Base-by-base conservation (phyloP, 2,113 vertebrate genomes). In the Prionailurus viverrinus region DNA sequence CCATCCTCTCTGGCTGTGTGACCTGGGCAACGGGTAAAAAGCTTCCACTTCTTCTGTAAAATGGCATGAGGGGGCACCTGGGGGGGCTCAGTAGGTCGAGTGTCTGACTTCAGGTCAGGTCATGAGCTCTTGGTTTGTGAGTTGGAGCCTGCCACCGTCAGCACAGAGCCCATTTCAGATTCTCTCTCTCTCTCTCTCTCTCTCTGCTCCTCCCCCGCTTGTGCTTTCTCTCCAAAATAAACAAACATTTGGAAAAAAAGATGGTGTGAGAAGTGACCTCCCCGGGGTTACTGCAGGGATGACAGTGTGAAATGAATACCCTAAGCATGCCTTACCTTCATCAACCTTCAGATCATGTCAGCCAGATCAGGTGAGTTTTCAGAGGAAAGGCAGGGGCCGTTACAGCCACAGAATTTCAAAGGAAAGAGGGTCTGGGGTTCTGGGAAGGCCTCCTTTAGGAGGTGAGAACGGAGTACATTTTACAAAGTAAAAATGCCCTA, bases 241-340 rank as follows among this genome's bases (percentile, higher is more conserved):
- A 7, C 14, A 23, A 61, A 23, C 58, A 23, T 61, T 61, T 61
- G 58, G 19, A 53, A 61, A 61, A 61, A 23, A 31, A 89, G 58
- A 55, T 31, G 39, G 39, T 55, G 5, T 2, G 4, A 63, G 69
- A 53, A 53, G 82, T 4, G 25, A 31, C 18, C 65, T 81, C 41
- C 25, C 0, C 0, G 0, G 45, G 58, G 36, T 61, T 53, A 33
- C 4, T 48, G 39, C 31, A 53, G 84, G 71, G 73, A 53, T 58
- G 14, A 58, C 27, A 58, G 45, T 25, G 29, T 39, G 25, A 61
- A 58, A 33, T 19, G 31, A 69, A 66, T 8, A 14, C 68, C 45
- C 7, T 73, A 8, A 36, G 76, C 74, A 27, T 2, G 21, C 48
- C 29, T 61, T 16, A 41, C 33, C 23, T 39, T 55, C 7, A 0